These are phyloP conservation scores for Ciconia boyciana DNA, from an alignment of 2,113 vertebrate species.

Conservation along the genomic window DNA sequence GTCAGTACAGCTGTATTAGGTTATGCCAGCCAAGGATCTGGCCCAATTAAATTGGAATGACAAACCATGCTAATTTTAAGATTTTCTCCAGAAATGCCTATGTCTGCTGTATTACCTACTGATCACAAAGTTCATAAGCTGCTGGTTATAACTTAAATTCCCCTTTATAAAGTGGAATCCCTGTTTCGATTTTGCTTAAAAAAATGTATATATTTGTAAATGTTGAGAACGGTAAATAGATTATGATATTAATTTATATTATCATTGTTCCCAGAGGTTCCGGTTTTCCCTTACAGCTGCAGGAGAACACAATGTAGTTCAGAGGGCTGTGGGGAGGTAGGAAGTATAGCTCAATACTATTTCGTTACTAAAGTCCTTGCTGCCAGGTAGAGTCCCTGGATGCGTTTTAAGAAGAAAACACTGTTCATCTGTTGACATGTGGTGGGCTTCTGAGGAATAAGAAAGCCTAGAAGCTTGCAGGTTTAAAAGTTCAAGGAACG, in stretches of 20 bases:
- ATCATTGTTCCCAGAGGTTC: background rate
- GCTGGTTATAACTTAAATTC: background rate
- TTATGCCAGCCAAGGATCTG: background rate
- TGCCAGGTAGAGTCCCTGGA: background rate
- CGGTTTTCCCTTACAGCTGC: background rate
- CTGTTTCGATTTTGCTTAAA: background rate
- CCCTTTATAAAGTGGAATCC: background rate
- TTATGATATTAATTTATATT: background rate
- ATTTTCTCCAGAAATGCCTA: background rate
- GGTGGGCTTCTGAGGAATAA: conserved; percentile 19
- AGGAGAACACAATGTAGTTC: background rate
- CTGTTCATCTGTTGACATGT: background rate
- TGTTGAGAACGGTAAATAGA: background rate
- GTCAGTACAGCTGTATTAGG: background rate
- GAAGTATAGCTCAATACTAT: background rate
- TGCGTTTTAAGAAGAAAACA: background rate
- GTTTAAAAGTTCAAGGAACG: background rate
- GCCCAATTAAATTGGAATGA: background rate
- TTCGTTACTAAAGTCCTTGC: background rate
- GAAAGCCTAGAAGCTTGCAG: background rate
- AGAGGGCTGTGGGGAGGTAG: background rate
- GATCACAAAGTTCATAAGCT: background rate
- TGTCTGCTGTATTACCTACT: background rate
- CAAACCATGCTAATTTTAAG: background rate
- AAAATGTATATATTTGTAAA: background rate